phyloP scores from a whole-genome alignment of 2,797 vertebrate genomes.

The Capromys pilorides region DNA sequence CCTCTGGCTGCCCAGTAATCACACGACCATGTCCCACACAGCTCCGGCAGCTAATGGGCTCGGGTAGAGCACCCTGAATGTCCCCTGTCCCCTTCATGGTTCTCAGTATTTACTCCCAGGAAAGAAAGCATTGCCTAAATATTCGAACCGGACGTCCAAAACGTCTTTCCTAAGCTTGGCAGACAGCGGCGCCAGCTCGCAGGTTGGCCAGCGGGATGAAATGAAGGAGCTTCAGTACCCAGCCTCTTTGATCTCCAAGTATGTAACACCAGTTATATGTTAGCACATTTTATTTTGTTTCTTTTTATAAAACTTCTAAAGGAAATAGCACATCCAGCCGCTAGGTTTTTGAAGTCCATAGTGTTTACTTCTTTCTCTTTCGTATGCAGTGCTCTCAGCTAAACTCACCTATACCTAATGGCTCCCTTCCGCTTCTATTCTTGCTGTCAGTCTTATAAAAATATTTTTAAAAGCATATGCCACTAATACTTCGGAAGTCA shows the following conservation, averaged over 20 bases:
- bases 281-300: constrained; percentile 72
- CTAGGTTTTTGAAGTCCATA: constrained; percentile 50
- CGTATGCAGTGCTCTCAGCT: background rate
- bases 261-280: constrained; percentile 32
- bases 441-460: constrained; percentile 43
- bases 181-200: constrained; percentile 65
- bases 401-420: background rate
- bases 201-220: background rate
- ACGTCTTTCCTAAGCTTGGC: constrained; percentile 83
- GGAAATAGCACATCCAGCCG: constrained; percentile 62
- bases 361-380: constrained; percentile 65
- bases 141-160: constrained; percentile 86
- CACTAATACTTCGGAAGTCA: constrained; percentile 56
- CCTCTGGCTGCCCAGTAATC: constrained; percentile 60
- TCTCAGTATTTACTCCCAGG: constrained; percentile 72
- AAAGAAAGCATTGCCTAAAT: constrained; percentile 70
- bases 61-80: constrained; percentile 66
- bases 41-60: constrained; percentile 55
- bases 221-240: constrained; percentile 49
- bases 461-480: constrained; percentile 41
- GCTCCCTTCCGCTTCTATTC: constrained; percentile 50
- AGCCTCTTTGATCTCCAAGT: constrained; percentile 72
- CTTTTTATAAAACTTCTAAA: constrained; percentile 76
- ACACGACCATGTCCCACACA: constrained; percentile 71
- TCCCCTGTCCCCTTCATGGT: constrained; percentile 73